Percentiles rank a stretch among this genome's conserved stretches.
phyloP scores from a whole-genome alignment of 1,140 invertebrate species.

The Bombus huntii region DNA sequence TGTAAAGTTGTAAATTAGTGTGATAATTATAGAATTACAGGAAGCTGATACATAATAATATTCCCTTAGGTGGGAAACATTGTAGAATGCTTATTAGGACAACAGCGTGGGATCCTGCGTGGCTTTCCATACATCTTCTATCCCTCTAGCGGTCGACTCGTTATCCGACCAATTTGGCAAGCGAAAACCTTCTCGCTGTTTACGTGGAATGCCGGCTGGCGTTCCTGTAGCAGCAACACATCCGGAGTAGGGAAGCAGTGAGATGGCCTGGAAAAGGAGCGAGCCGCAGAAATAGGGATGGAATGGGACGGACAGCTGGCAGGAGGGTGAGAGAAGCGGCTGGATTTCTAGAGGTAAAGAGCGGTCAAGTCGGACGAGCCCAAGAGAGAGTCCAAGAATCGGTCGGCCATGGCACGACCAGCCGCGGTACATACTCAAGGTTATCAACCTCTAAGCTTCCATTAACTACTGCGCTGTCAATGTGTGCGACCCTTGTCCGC shows the following conservation, averaged over 20 bases:
- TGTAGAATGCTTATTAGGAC: neutral
- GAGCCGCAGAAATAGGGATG: conserved; percentile 6
- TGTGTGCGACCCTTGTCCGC: conserved; percentile 19
- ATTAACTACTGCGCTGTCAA: conserved; percentile 52
- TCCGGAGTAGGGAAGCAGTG: neutral
- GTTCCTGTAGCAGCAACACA: conserved; percentile 18
- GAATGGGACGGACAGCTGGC: conserved; percentile 30
- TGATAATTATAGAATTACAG: neutral
- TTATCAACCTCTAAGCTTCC: conserved; percentile 71
- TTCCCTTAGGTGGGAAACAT: neutral
- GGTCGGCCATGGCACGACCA: conserved; percentile 48
- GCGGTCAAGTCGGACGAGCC: conserved; percentile 33
- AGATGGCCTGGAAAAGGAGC: neutral
- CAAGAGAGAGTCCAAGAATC: conserved; percentile 41
- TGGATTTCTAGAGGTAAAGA: conserved; percentile 35
- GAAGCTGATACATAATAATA: neutral
- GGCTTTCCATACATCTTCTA: neutral
- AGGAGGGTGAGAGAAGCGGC: conserved; percentile 49
- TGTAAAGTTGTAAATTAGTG: neutral
- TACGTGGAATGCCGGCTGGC: neutral
- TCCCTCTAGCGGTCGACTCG: neutral
- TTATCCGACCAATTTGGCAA: conserved; percentile 34
- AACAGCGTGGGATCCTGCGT: neutral
- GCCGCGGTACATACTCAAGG: conserved; percentile 58
- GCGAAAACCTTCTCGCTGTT: conserved; percentile 18